phyloP scores from a whole-genome alignment of 2,113 vertebrate species.

The Glaucomys volans region DNA sequence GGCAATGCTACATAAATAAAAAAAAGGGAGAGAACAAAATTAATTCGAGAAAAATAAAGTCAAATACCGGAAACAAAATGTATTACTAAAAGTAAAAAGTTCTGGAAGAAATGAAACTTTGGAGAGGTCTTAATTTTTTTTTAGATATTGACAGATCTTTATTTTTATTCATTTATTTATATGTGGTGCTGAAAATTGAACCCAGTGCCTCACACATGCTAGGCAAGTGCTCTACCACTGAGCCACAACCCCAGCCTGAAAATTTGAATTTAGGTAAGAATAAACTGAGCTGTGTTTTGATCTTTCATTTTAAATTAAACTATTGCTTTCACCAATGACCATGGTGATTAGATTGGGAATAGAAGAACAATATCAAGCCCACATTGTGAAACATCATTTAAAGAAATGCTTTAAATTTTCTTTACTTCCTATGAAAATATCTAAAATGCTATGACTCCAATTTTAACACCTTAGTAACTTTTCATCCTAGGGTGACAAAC shows the following conservation, averaged over 20 bases:
- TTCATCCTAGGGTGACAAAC: neutral
- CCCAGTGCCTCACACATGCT: too few relatives aligned
- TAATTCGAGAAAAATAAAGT: slow-evolving; percentile 5
- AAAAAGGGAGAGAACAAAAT: neutral
- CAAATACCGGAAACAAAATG: neutral
- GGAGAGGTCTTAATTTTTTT: neutral
- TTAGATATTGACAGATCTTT: too few relatives aligned
- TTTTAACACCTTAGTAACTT: neutral
- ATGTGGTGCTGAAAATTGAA: too few relatives aligned
- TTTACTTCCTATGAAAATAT: neutral
- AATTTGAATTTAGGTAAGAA: neutral
- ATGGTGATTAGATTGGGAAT: neutral
- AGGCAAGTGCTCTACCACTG: too few relatives aligned
- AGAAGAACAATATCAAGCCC: neutral
- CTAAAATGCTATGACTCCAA: neutral
- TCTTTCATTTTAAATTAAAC: slow-evolving; percentile 29
- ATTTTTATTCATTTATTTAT: too few relatives aligned
- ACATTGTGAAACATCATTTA: neutral
- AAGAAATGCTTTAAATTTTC: slow-evolving; percentile 2
- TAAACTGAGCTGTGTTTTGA: neutral
- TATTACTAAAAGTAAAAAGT: neutral
- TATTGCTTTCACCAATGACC: neutral
- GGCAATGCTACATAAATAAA: neutral
- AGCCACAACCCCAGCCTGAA: too few relatives aligned
- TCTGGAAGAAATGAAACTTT: neutral